phyloP scores from a whole-genome alignment of 2,797 vertebrate genomes.

The Gambelia wislizenii region DNA sequence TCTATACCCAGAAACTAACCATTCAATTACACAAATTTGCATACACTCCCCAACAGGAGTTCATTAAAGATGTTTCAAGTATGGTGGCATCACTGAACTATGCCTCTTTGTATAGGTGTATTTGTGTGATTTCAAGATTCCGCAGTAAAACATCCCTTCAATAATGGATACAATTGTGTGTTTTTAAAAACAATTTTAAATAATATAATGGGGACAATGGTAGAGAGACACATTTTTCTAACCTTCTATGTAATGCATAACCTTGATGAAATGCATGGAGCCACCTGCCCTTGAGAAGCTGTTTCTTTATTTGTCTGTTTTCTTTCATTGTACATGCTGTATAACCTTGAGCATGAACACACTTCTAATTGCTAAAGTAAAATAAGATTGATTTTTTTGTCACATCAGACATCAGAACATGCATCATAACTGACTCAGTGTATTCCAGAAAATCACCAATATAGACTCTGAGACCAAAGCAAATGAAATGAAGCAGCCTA shows the following conservation, averaged over 20 bases:
- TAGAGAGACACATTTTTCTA: neutral
- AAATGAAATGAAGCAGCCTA: neutral
- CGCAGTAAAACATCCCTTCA: neutral
- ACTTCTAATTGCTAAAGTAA: neutral
- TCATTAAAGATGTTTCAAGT: neutral
- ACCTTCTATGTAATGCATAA: neutral
- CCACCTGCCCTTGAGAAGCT: neutral
- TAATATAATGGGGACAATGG: neutral
- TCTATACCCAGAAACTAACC: too few species aligned
- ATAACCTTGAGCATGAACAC: neutral
- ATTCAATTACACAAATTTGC: too few species aligned
- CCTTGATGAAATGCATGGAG: neutral
- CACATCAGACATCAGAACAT: neutral
- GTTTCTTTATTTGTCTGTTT: neutral
- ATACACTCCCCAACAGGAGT: too few species aligned
- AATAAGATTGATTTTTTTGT: neutral
- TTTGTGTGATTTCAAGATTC: neutral
- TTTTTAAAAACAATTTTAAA: neutral
- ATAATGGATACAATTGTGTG: constrained; percentile 2
- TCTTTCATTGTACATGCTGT: neutral
- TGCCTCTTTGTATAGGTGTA: neutral
- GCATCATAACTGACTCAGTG: neutral
- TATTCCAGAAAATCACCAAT: neutral
- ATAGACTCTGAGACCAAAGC: neutral
- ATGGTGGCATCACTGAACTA: neutral